Percentiles rank a stretch among this genome's conserved stretches.
phyloP scores from a whole-genome alignment of 2,797 vertebrate genomes.

The Dromococcyx pavoninus region DNA sequence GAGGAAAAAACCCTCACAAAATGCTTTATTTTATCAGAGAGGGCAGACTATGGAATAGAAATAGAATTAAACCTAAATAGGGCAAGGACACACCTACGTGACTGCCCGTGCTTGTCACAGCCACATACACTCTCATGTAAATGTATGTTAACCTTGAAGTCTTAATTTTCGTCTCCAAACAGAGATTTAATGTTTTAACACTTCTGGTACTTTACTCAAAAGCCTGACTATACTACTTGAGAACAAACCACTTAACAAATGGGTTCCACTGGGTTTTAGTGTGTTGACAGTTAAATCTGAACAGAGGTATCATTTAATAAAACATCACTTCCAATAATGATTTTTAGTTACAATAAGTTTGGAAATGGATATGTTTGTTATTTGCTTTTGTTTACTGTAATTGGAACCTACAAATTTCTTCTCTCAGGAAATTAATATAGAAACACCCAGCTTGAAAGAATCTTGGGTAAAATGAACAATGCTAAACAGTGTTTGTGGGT shows the following conservation, averaged over 20 bases:
- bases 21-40: neutral
- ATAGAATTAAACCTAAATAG: neutral
- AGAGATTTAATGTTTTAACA: neutral
- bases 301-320: neutral
- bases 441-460: neutral
- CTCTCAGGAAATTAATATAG: neutral
- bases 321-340: neutral
- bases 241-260: neutral
- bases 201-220: neutral
- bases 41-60: neutral
- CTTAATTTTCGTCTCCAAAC: neutral
- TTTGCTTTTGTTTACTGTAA: neutral
- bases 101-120: neutral
- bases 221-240: no score
- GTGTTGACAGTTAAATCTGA: neutral
- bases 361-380: neutral
- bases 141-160: no score
- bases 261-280: neutral
- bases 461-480: neutral
- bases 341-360: neutral
- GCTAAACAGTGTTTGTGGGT: neutral
- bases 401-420: neutral
- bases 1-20: neutral
- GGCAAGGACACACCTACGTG: neutral
- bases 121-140: accelerated